Base-by-base conservation (phyloP, 1,140 invertebrate genomes). In the Lepidostoma basale region DNA sequence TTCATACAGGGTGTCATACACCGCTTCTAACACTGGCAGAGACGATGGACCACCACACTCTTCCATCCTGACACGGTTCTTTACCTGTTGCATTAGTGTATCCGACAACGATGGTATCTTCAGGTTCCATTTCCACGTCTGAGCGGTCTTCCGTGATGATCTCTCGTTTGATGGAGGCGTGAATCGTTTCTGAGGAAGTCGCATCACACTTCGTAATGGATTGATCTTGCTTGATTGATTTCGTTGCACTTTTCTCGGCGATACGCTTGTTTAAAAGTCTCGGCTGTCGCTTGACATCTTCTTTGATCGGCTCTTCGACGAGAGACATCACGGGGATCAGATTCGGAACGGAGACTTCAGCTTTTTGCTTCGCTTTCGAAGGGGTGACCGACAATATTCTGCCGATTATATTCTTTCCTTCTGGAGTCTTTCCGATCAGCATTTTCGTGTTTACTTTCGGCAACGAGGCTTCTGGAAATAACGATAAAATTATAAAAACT, bases 381-480 rank as follows among this genome's bases (percentile, higher is more conserved):
- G 47, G 47, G 8, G 23, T 52, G 23, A 54, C 16, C 8, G 25
- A 16, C 3, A 65, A 22, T 14, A 65, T 40, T 14, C 39, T 47
- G 12, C 62, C 62, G 28, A 54, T 54, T 1, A 65, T n/a, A 3
- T 22, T 54, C 10, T 52, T 49, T 8, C 62, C 62, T 22, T 65
- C 62, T 3, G 22, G 47, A 12, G 62, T 65, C 23, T 54, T 39
- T 8, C 62, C 62, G 16, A 65, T 65, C 5, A 30, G 54, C 18
- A 65, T 65, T 54, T 65, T 65, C 10, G 12, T 14, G 10, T 62
- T 62, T 3, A 52, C 6, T 14, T 52, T 52, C n/a, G 47, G 18
- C 8, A n/a, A 10, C n/a, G 14, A 12, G n/a, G 12, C 23, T 5
- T 5, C 47, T 52, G 25, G 25, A 14, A 45, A 52, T 26, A 26